Conservation (phyloP, 2,797 vertebrate genomes). For the Aldrovandia affinis region DNA sequence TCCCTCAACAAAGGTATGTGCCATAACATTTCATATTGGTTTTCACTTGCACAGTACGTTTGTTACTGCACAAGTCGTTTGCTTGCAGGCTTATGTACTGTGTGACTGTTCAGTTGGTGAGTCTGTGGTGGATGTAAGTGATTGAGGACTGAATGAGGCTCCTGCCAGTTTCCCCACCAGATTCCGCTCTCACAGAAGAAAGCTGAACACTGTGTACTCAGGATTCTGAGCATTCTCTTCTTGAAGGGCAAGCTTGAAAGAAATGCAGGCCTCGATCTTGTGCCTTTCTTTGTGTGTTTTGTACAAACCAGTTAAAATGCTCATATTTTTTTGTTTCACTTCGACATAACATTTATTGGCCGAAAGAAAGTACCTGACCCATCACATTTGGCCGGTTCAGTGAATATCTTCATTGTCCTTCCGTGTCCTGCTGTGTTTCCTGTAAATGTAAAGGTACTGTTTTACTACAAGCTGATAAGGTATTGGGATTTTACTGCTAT, state of each 20-base stretch:
- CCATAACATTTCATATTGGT: constrained; percentile 22
- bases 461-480: neutral
- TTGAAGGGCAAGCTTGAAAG: neutral
- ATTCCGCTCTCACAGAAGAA: neutral
- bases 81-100: no score
- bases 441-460: constrained; percentile 6
- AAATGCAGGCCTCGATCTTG: neutral
- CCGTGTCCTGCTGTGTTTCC: neutral
- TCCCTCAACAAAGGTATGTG: constrained; percentile 80
- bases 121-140: neutral
- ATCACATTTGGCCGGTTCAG: no score
- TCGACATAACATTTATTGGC: no score
- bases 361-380: no score
- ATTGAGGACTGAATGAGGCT: neutral
- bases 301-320: no score
- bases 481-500: neutral
- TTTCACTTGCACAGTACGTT: neutral
- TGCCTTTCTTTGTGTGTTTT: no score
- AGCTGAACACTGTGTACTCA: neutral
- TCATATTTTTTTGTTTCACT: no score
- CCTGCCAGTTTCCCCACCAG: neutral
- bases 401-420: no score
- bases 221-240: neutral
- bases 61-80: no score
- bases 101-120: no score